Base-by-base conservation (phyloP, 2,888 invertebrate genomes). In the Fabriciana adippe region DNA sequence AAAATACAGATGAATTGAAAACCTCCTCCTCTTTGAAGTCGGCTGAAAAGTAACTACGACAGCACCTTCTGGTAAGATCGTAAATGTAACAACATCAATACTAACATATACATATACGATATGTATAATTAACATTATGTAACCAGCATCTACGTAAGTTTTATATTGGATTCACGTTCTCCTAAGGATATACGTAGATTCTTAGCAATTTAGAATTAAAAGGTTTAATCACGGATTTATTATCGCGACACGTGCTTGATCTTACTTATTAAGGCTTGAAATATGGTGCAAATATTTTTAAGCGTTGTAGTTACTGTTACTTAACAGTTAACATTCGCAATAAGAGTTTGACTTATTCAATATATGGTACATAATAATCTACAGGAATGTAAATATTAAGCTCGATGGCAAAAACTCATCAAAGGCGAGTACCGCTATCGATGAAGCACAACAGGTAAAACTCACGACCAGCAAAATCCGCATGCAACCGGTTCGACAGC, bases 381-480 rank as follows among this genome's bases (percentile, higher is more conserved):
- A 55, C 60, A 54, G 55, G 57, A 66, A 60, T 67, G 35, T 67
- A 69, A 71, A 67, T 63, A 59, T 69, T 71, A 67, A 67, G 53
- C 16, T 59, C 26, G 26, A 45, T 55, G 64, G 59, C 45, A 67
- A 67, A 63, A 66, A 66, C 21, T 45, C 51, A 65, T 68, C 60
- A 64, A 68, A 68, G 64, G 60, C 53, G 57, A 64, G 61, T 62
- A 63, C 71, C 64, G 67, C 53, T 61, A 51, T 61, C 41, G 59
- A 59, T 48, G 48, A 47, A 59, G 48, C 48, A 41, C 35, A 51
- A 61, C 61, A 67, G 54, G 63, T 60, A 66, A 66, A 55, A 73
- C 66, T 63, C 51, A 70, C n/a, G 73, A 73, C 66, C 53, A 71
- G 72, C 54, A 55, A 59, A 64, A 72, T 70, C 71, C 69, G 69